phyloP scores from a whole-genome alignment of 2,888 invertebrate genomes.

The Tipula vernalis region DNA sequence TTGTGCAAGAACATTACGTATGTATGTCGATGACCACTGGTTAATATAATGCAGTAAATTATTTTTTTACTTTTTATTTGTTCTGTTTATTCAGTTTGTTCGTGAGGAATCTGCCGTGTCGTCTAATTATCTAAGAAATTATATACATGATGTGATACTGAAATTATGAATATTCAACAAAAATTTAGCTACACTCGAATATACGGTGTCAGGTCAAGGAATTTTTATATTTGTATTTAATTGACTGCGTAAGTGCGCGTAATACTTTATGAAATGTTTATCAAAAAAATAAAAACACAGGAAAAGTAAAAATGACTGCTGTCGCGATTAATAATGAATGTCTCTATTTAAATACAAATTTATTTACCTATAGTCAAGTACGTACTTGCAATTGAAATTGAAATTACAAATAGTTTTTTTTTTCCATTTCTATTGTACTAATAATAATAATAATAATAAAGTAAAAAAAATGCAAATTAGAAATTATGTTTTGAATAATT shows the following conservation, averaged over 20 bases:
- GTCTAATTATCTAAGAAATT: neutral
- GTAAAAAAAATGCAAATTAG: neutral
- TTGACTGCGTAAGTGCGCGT: neutral
- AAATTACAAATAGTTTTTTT: neutral
- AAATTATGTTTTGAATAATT: neutral
- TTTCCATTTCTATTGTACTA: neutral
- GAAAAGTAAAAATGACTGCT: neutral
- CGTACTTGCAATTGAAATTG: neutral
- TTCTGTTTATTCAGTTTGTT: neutral
- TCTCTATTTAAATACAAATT: neutral
- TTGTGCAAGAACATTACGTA: no score
- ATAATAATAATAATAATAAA: neutral
- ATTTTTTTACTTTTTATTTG: neutral
- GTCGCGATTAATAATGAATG: neutral
- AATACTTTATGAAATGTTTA: neutral
- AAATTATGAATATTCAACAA: neutral
- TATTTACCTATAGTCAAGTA: neutral
- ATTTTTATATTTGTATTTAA: neutral
- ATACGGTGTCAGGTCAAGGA: neutral
- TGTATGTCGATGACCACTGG: no score
- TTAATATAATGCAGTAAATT: no score
- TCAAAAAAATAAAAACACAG: neutral
- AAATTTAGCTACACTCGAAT: neutral
- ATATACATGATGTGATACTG: neutral
- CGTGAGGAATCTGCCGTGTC: neutral